These are phyloP conservation scores for Nycticebus coucang DNA, from an alignment of 2,113 vertebrate genomes.

Conservation along the genomic window DNA sequence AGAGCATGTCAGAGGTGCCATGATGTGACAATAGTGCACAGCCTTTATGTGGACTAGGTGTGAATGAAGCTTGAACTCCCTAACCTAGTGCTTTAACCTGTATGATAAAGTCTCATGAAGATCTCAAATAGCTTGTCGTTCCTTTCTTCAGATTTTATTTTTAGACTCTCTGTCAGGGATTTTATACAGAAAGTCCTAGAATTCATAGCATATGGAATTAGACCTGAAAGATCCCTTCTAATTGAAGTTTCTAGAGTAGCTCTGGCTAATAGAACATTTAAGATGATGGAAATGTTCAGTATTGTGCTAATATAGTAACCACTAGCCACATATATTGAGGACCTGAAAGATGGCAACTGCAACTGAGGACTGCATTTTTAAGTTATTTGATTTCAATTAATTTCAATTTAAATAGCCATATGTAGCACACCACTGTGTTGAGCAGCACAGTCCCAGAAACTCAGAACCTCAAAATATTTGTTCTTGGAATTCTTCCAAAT, in stretches of 20 bases:
- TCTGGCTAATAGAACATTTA: not conserved
- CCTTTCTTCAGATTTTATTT: not conserved
- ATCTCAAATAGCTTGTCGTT: not conserved
- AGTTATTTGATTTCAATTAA: not conserved
- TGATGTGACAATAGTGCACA: accelerated
- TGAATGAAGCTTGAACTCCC: not conserved
- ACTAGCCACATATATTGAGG: not conserved
- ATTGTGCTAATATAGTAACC: not conserved
- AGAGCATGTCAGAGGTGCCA: not conserved
- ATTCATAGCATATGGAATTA: not conserved
- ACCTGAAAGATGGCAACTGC: not conserved
- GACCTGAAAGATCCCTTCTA: not conserved
- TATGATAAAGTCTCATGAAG: not conserved
- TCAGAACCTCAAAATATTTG: not conserved
- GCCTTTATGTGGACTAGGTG: not conserved
- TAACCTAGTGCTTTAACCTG: not conserved
- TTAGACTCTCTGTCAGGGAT: not conserved
- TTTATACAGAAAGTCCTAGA: not conserved
- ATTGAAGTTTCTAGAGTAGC: not conserved
- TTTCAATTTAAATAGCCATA: not conserved
- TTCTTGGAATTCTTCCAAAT: not conserved
- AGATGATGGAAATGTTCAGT: not conserved
- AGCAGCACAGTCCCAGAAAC: not conserved
- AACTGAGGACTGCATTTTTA: not conserved
- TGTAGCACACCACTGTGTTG: too few relatives aligned